Evolutionary conservation across 2,888 invertebrate species (phyloP), one percentile per base, ranked within the genome.

Genomic region (Prosapia bicincta): DNA sequence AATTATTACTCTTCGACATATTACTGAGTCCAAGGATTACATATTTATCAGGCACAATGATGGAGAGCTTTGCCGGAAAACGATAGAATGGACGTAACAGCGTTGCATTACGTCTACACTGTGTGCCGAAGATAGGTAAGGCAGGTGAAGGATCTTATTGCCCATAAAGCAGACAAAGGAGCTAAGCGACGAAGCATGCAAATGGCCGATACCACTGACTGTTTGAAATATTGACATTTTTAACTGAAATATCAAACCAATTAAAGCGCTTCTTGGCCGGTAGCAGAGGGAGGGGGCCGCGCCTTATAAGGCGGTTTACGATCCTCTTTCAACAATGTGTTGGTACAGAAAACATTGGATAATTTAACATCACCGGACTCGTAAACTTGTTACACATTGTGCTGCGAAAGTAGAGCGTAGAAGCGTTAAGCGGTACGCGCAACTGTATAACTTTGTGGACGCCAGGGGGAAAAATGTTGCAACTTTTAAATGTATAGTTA

Each of bases 261-360:
- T 38, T 30, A 28, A 38, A 28, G 70, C 25, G 32, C 70, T 15
- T 38, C 70, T 70, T 32, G 70, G 38, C 10, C n/a, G 38, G 67
- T 26, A 30, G 30, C 38, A 6, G 30, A 9, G 24, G 65, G 25
- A 26, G 28, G 30, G 68, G 23, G 66, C n/a, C 25, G 67, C 38
- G 38, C 71, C 71, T 71, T 71, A 75, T 71, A 75, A 38, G 75
- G 71, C 75, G 71, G 66, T 68, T 71, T 71, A 75, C 71, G 75
- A 54, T 20, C 66, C 75, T 69, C 54, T 54, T 20, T 69, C 74
- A 74, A 74, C 74, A 74, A 74, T 74, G 74, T 74, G 74, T 74
- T 74, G 69, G 69, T 69, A 74, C 69, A 69, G 74, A 74, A 74
- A 74, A 74, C 74, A 69, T 74, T 74, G 69, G 74, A 74, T 74